Evolutionary conservation across 2,113 vertebrate species (phyloP).

Genomic region (Panthera tigris): DNA sequence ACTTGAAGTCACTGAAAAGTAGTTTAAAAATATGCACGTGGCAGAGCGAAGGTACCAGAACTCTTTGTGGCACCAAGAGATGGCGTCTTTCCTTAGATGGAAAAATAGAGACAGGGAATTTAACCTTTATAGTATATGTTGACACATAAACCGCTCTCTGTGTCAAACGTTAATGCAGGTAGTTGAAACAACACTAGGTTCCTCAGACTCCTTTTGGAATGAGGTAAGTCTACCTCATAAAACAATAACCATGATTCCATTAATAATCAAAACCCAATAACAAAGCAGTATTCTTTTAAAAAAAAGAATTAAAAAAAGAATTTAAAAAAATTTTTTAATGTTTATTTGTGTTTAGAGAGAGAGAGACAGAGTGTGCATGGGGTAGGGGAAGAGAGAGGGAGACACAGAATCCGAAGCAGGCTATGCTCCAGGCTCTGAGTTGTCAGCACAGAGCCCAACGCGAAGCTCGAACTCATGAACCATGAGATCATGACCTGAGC

Average conservation of each 20-base stretch:
- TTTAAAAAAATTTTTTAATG: no score
- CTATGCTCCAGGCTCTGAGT: no score
- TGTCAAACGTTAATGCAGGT: neutral
- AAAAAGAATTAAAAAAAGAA: no score
- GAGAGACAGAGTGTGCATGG: no score
- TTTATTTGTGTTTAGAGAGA: no score
- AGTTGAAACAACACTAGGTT: slow-evolving; percentile 13
- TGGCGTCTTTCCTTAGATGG: neutral
- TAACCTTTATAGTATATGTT: neutral
- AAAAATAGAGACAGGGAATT: neutral
- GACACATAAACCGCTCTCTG: neutral
- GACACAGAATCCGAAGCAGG: no score
- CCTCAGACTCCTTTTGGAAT: neutral
- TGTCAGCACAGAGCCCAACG: no score
- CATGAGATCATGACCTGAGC: no score
- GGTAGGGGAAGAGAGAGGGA: no score
- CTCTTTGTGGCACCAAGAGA: neutral
- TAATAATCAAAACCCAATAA: neutral
- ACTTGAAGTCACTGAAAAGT: neutral
- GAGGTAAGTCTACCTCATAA: neutral
- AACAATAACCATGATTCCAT: neutral
- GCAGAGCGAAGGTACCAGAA: neutral
- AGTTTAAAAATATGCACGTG: neutral
- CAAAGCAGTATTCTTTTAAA: neutral
- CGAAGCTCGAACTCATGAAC: no score